Percentiles rank a stretch among this genome's conserved stretches.
These are phyloP conservation scores for Ophion slaviceki DNA, from an alignment of 2,888 invertebrate genomes.

Conservation along the genomic window DNA sequence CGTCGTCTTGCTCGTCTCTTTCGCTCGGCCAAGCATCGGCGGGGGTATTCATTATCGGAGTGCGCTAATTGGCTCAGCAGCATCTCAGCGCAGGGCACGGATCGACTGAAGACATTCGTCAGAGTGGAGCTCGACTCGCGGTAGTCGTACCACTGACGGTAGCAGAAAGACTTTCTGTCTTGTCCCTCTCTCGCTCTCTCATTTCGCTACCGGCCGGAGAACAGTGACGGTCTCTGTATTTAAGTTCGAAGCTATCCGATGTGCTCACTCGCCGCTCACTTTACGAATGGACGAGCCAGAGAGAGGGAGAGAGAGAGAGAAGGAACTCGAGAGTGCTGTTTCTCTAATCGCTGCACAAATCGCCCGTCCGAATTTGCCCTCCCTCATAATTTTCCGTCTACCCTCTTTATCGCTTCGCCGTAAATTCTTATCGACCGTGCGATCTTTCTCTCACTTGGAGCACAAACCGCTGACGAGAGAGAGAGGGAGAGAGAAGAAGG, in stretches of 20 bases:
- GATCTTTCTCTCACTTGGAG: conserved; percentile 63
- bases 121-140: conserved; percentile 55
- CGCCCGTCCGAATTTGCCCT: conserved; percentile 72
- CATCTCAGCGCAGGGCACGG: conserved; percentile 60
- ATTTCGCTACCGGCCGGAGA: conserved; percentile 58
- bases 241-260: conserved; percentile 52
- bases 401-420: conserved; percentile 63
- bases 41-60: conserved; percentile 69
- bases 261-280: conserved; percentile 48
- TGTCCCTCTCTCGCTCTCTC: conserved; percentile 38
- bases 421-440: conserved; percentile 65
- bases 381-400: conserved; percentile 70
- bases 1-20: conserved; percentile 8
- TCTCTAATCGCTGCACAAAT: conserved; percentile 74
- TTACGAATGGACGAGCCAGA: conserved; percentile 43
- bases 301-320: conserved; percentile 41
- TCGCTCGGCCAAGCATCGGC: conserved; percentile 43
- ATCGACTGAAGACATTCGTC: conserved; percentile 68
- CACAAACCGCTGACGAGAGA: conserved; percentile 54
- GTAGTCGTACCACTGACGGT: conserved; percentile 48
- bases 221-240: conserved; percentile 65
- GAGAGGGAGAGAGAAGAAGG: background rate
- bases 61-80: conserved; percentile 70
- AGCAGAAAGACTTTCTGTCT: conserved; percentile 68
- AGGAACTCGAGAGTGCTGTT: conserved; percentile 36